Evolutionary conservation across 2,797 vertebrate genomes (phyloP).

Genomic region (Labroides dimidiatus): DNA sequence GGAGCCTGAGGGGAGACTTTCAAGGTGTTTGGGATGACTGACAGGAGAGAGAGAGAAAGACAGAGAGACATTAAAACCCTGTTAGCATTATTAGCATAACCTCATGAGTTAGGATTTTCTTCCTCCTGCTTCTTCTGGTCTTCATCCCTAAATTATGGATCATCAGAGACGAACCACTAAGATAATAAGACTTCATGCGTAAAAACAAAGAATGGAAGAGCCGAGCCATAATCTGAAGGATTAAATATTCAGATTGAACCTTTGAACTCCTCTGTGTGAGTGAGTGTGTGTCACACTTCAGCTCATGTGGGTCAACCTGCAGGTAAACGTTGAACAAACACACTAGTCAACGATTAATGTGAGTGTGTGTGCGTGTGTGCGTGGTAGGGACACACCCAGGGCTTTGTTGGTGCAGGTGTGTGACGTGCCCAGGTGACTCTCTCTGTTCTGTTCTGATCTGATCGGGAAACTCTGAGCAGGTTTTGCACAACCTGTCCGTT

Average conservation of each 20-base stretch:
- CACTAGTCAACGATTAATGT: background rate
- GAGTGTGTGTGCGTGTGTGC: background rate
- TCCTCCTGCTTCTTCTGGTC: too few relatives aligned
- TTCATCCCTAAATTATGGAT: too few relatives aligned
- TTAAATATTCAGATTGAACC: too few relatives aligned
- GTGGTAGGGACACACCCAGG: background rate
- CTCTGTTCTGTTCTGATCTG: background rate
- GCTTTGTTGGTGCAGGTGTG: background rate
- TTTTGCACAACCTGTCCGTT: background rate
- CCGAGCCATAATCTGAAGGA: too few relatives aligned
- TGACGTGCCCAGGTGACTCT: background rate
- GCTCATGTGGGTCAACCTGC: background rate
- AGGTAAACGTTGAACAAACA: background rate
- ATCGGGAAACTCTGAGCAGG: background rate
- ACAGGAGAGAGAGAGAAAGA: background rate
- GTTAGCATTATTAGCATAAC: too few relatives aligned
- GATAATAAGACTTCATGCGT: too few relatives aligned
- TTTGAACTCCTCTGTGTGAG: too few relatives aligned
- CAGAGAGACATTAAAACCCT: background rate
- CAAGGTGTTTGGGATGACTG: constrained; percentile 93
- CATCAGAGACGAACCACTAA: too few relatives aligned
- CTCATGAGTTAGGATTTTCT: too few relatives aligned
- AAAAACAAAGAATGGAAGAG: too few relatives aligned
- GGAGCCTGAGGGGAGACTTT: constrained; percentile 70
- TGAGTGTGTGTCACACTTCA: background rate